A percentile compares a stretch with the other conserved stretches of the same genome.
These are phyloP conservation scores for Bungarus multicinctus DNA, from an alignment of 2,113 vertebrate species.

Conservation along the genomic window DNA sequence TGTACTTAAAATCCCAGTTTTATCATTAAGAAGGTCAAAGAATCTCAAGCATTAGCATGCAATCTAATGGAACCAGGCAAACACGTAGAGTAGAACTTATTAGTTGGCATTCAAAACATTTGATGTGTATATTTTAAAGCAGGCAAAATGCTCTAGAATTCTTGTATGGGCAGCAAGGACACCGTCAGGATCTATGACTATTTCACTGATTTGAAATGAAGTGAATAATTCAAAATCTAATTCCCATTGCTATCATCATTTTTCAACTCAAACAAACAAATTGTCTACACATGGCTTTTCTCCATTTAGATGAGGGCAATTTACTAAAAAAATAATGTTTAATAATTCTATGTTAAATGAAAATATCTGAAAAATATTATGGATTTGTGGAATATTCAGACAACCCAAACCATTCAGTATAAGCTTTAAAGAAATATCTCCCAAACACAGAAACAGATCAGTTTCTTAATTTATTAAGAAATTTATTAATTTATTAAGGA, in stretches of 20 bases:
- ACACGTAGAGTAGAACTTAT: background rate
- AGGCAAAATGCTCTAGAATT: background rate
- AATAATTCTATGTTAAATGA: background rate
- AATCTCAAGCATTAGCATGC: conserved; percentile 2
- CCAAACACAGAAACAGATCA: background rate
- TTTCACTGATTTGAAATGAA: background rate
- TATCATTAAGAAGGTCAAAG: conserved; percentile 11
- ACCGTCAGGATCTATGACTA: background rate
- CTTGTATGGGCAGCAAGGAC: background rate
- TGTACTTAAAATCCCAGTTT: background rate
- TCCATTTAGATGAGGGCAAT: background rate
- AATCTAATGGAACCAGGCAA: background rate
- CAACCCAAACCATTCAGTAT: background rate
- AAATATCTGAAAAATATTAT: background rate
- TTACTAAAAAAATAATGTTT: background rate
- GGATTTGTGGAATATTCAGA: background rate
- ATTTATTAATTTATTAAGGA: background rate
- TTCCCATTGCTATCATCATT: background rate
- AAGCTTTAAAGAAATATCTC: background rate
- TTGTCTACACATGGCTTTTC: background rate
- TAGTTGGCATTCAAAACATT: background rate
- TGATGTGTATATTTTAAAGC: background rate
- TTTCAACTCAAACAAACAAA: background rate
- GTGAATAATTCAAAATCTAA: background rate
- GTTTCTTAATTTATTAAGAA: background rate